phyloP scores from a whole-genome alignment of 2,113 vertebrate species.

The Mus spicilegus region DNA sequence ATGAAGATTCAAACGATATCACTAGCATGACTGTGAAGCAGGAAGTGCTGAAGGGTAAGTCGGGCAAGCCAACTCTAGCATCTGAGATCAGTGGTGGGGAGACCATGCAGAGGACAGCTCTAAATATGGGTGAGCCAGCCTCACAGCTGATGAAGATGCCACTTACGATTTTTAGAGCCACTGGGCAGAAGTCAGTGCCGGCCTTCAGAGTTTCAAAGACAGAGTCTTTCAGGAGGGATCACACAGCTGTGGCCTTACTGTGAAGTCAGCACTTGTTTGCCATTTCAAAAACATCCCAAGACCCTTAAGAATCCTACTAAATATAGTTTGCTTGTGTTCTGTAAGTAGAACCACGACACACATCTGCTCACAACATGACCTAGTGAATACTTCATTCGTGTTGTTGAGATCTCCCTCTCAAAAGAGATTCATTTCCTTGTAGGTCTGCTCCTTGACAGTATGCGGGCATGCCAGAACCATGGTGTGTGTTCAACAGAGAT shows the following conservation, averaged over 20 bases:
- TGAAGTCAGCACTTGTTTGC: not conserved
- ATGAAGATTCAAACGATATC: not conserved
- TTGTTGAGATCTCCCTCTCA: not conserved
- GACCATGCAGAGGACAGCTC: no score
- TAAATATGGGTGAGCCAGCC: no score
- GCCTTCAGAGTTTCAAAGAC: not conserved
- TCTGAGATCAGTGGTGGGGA: not conserved
- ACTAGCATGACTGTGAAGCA: not conserved
- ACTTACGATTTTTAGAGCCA: not conserved
- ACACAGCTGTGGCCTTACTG: not conserved
- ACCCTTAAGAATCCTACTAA: not conserved
- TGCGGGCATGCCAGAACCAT: not conserved
- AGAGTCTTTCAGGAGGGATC: not conserved
- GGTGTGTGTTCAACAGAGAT: not conserved
- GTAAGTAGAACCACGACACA: not conserved
- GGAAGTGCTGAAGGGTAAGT: not conserved
- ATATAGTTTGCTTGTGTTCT: not conserved
- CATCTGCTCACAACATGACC: not conserved
- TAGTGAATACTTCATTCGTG: not conserved
- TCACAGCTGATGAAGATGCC: not conserved
- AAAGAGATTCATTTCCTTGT: not conserved
- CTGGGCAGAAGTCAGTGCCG: not conserved
- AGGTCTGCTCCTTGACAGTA: not conserved
- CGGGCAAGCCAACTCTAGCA: not conserved
- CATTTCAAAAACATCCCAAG: not conserved